phyloP scores from a whole-genome alignment of 2,888 invertebrate genomes.

The Herminia tarsipennalis region DNA sequence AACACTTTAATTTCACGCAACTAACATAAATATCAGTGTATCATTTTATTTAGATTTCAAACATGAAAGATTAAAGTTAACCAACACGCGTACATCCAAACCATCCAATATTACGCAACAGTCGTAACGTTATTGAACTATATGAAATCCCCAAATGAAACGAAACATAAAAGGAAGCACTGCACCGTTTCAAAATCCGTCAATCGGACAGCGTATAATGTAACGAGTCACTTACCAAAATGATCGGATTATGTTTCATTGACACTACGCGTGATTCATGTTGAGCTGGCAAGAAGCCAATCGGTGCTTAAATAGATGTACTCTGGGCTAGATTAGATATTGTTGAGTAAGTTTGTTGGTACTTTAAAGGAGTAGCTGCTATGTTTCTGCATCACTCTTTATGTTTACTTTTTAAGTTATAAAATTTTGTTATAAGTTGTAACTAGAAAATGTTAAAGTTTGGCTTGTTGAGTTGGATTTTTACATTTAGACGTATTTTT shows the following conservation, averaged over 20 bases:
- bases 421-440: no score
- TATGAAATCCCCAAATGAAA: neutral
- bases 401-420: no score
- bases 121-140: neutral
- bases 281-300: constrained; percentile 57
- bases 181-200: constrained; percentile 42
- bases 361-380: constrained; percentile 5
- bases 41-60: no score
- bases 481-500: no score
- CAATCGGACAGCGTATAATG: constrained; percentile 44
- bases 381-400: no score
- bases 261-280: constrained; percentile 64
- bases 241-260: constrained; percentile 66
- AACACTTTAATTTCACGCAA: no score
- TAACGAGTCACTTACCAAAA: constrained; percentile 61
- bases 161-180: constrained; percentile 8
- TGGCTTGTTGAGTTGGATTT: no score
- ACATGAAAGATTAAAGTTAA: no score
- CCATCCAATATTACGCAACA: neutral
- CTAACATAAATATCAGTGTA: no score
- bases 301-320: constrained; percentile 45
- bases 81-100: no score
- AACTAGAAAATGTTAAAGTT: no score
- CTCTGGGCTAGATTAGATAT: constrained; percentile 33
- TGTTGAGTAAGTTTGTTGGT: constrained; percentile 25